Base-by-base conservation (phyloP, 2,113 vertebrate species). In the Edolisoma coerulescens region DNA sequence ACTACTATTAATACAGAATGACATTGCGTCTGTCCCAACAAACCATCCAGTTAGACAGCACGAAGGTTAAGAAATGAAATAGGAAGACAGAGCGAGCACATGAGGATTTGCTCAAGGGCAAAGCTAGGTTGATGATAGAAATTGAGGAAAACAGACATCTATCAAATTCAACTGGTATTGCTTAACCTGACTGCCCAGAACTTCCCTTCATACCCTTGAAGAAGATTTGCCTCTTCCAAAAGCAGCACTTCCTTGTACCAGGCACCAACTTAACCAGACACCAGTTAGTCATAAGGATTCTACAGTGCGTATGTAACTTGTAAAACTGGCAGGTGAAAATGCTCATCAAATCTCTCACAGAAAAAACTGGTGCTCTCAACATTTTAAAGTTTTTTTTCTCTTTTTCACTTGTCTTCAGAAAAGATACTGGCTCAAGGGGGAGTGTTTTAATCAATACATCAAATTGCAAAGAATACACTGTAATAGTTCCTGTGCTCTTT, bases 361-460 rank as follows among this genome's bases (percentile, higher is more conserved):
- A 76, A 67, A 93, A 78, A 4, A 7, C 2, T 11, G 10, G 8
- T 0, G 0, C 16, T 63, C 13, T 42, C 16, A 57, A 39, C 5
- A 19, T 33, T 74, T 74, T 54, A 3, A 69, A 63, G 22, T 3
- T 90, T 50, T 67, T 67, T 24, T 32, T 60, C 11, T 52, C 13
- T 39, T 86, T 57, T 69, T 42, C 13, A 16, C 50, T 84, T 73
- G 18, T 44, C 8, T 39, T 93, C 47, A 64, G 49, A 61, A 84
- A 74, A 63, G 15, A 27, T 7, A 27, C 1, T 18, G 28, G 15
- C 59, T 87, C 61, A 35, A 69, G 23, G 57, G 3, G 21, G 17
- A 64, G 4, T 20, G 21, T 64, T 92, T 75, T 54, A 93, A 71
- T 60, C 26, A 37, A 41, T 32, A 16, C 5, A 74, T 33, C 19